These are phyloP conservation scores for Palythoa heliodiscus DNA, from an alignment of 92 coral and sea anemone species.

Conservation along the genomic window DNA sequence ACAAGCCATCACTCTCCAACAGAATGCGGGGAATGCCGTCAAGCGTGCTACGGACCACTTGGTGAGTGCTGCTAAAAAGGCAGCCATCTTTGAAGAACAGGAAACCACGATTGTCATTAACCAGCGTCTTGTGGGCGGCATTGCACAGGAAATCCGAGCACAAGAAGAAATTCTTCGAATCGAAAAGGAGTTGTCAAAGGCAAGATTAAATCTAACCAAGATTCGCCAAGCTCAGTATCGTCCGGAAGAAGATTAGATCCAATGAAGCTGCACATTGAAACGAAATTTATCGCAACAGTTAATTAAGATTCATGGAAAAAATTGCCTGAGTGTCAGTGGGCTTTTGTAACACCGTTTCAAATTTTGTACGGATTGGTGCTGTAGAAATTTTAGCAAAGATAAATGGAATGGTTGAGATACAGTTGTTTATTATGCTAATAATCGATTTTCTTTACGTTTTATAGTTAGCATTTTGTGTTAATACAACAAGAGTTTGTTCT, in stretches of 20 bases:
- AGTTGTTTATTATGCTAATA: not conserved
- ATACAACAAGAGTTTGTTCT: not conserved
- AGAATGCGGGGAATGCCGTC: conserved; percentile 98
- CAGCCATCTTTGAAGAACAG: conserved; percentile 98
- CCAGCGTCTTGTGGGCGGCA: conserved; percentile 98
- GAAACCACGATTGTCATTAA: conserved; percentile 94
- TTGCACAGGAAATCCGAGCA: conserved; percentile 96
- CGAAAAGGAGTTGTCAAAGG: conserved; percentile 87
- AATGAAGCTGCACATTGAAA: not conserved
- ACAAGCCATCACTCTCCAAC: not conserved
- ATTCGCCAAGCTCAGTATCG: conserved; percentile 92
- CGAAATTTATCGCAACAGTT: not conserved
- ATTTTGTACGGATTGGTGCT: not conserved
- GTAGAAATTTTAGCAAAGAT: not conserved
- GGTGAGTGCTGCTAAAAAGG: conserved; percentile 95
- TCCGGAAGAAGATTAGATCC: conserved; percentile 75
- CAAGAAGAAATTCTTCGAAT: conserved; percentile 93
- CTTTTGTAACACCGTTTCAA: not conserved
- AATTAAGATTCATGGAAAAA: not conserved
- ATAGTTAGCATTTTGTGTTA: not conserved
- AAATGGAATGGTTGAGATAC: not conserved
- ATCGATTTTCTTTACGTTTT: not conserved
- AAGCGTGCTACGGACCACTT: conserved; percentile 96
- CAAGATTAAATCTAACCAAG: conserved; percentile 80
- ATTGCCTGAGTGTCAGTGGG: not conserved